Evolutionary conservation across 2,113 vertebrate genomes (phyloP), one percentile per base, ranked within the genome.

Genomic region (Platichthys stellatus): DNA sequence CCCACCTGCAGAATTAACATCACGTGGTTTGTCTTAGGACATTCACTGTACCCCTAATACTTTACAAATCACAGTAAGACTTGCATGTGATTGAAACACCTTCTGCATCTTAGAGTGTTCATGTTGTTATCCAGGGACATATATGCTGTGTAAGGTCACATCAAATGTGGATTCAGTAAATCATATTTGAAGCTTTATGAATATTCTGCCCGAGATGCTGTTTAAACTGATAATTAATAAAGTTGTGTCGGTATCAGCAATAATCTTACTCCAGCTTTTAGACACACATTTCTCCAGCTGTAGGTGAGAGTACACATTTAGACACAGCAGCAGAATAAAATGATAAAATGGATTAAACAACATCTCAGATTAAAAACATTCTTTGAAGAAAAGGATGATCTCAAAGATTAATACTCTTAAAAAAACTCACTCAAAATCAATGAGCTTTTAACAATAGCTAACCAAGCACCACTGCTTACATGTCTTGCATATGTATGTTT

Each of bases 401-500:
- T 73, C 21, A 3, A 18, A 53, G 38, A 18, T 15, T 4, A 17
- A 61, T 21, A 5, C 12, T 43, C 60, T 45, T 15, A 14, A 45
- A 69, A 26, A 35, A 4, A 28, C 26, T 47, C 24, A 53, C 45
- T n/a, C 1, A 51, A 80, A 72, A 57, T 66, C 57, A 76, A 17
- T 23, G 47, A 92, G 78, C 90, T 89, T 88, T 90, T 94, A 89
- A 93, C 92, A 84, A 90, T 59, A 74, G 76, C 92, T 94, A 93
- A 94, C 93, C 73, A 80, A 15, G 82, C 90, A 91, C 83, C 82
- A 90, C 78, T 82, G 94, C 95, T 95, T 94, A 86, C 88, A 86
- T 88, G 88, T 95, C 88, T 95, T 94, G 94, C 92, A 81, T 89
- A 94, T 95, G 91, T 94, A 90, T 92, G 80, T 93, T 76, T 93